These are phyloP conservation scores for Scolopax rusticola DNA, from an alignment of 2,797 vertebrate genomes.

Conservation along the genomic window DNA sequence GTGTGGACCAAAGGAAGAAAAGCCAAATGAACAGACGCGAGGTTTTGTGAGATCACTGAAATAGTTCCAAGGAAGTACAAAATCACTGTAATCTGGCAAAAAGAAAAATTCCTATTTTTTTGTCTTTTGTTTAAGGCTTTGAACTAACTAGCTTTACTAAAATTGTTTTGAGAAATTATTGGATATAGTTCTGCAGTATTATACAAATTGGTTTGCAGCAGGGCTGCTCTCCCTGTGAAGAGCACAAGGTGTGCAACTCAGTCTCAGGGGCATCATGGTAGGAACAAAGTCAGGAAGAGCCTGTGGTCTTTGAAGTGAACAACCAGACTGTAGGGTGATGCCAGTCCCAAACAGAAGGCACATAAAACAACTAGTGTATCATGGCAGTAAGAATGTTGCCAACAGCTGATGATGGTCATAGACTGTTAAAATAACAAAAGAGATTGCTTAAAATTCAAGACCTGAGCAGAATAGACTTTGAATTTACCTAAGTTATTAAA, in stretches of 20 bases:
- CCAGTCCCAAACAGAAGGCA: not conserved
- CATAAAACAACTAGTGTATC: not conserved
- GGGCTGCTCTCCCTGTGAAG: rapidly evolving
- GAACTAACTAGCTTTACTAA: not conserved
- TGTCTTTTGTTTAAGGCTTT: not conserved
- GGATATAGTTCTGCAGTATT: not conserved
- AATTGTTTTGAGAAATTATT: not conserved
- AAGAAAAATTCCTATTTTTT: rapidly evolving
- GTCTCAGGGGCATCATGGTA: not conserved
- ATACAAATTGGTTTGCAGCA: not conserved
- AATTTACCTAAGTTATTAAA: not conserved
- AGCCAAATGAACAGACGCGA: not conserved
- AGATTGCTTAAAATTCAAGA: not conserved
- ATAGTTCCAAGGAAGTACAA: not conserved
- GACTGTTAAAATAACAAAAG: not conserved
- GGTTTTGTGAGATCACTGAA: not conserved
- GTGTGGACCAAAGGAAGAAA: not conserved
- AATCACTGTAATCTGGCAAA: not conserved
- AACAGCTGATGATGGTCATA: not conserved
- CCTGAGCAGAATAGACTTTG: not conserved
- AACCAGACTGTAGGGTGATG: not conserved
- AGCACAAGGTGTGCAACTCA: not conserved
- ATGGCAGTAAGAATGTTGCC: not conserved
- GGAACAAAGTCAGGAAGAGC: not conserved
- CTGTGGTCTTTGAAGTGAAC: not conserved